Conservation (phyloP, 1,140 invertebrate genomes). For the Elysia chlorotica region DNA sequence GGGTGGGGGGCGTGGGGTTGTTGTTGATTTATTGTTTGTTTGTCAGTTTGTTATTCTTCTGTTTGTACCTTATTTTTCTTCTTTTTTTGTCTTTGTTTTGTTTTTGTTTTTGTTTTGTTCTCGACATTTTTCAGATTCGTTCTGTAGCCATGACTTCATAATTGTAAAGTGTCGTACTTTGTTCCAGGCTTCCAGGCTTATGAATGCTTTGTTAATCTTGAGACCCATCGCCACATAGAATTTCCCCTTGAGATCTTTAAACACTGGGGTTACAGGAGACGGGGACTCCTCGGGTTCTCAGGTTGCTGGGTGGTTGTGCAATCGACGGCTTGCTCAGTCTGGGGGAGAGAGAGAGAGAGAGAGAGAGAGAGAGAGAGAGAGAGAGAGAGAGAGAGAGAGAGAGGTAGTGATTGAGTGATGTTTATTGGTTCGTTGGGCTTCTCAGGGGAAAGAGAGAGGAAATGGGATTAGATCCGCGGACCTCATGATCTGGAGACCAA, state of each 20-base stretch:
- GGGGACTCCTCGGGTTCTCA: neutral
- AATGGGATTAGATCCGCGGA: no score
- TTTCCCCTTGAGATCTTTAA: constrained; percentile 38
- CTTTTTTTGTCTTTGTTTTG: neutral
- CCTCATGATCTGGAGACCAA: no score
- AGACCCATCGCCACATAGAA: constrained; percentile 34
- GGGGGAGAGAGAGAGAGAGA: neutral
- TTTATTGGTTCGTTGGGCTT: no score
- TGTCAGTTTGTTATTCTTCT: neutral
- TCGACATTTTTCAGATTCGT: neutral
- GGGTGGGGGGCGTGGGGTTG: neutral
- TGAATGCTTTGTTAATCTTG: neutral
- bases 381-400: neutral
- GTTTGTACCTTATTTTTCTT: neutral
- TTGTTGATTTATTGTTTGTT: neutral
- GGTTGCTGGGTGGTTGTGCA: neutral
- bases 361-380: neutral
- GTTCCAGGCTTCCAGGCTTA: neutral
- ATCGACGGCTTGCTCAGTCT: neutral
- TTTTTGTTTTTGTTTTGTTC: neutral
- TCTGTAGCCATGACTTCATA: neutral
- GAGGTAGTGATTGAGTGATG: neutral
- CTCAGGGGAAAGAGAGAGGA: neutral
- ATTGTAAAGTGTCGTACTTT: neutral
- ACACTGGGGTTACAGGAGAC: constrained; percentile 26